Conservation (phyloP, 2,888 invertebrate genomes). For the Pyralis farinalis region DNA sequence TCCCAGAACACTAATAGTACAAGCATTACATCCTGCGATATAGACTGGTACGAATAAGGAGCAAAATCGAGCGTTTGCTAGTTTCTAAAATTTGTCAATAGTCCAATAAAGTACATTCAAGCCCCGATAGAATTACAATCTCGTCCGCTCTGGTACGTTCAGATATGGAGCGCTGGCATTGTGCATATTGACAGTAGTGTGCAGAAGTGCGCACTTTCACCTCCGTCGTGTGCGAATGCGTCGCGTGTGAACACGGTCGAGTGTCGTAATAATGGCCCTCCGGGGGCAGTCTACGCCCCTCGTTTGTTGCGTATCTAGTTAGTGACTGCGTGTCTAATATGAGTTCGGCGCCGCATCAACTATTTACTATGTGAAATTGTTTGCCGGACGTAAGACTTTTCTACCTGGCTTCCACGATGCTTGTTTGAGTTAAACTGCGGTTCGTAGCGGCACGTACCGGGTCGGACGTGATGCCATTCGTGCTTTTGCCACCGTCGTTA, state of each 20-base stretch:
- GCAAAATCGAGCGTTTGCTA: no score
- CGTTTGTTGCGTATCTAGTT: slow-evolving; percentile 13
- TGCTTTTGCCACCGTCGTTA: slow-evolving; percentile 25
- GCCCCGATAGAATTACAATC: slow-evolving; percentile 30
- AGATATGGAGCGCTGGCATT: slow-evolving; percentile 36
- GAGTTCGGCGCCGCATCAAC: slow-evolving; percentile 10
- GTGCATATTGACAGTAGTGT: slow-evolving; percentile 29
- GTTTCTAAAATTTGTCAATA: slow-evolving; percentile 18
- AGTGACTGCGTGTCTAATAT: slow-evolving; percentile 9
- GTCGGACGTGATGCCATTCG: slow-evolving; percentile 25
- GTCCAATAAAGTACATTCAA: slow-evolving; percentile 19
- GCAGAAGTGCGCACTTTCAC: slow-evolving; percentile 67
- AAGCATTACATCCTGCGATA: no score
- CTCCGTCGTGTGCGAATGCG: slow-evolving; percentile 48
- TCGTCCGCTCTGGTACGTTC: slow-evolving; percentile 44
- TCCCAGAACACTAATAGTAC: no score
- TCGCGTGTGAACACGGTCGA: slow-evolving; percentile 46
- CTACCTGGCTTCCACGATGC: no score
- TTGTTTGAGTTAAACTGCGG: neutral
- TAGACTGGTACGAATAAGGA: no score
- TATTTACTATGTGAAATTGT: slow-evolving; percentile 3
- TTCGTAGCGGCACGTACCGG: slow-evolving; percentile 15
- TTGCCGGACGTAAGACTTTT: neutral
- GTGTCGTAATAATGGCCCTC: slow-evolving; percentile 46
- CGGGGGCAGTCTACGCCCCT: slow-evolving; percentile 22